A percentile compares a stretch with the other conserved stretches of the same genome.
Evolutionary conservation across 2,888 invertebrate species (phyloP).

Genomic region (Nowickia ferox): DNA sequence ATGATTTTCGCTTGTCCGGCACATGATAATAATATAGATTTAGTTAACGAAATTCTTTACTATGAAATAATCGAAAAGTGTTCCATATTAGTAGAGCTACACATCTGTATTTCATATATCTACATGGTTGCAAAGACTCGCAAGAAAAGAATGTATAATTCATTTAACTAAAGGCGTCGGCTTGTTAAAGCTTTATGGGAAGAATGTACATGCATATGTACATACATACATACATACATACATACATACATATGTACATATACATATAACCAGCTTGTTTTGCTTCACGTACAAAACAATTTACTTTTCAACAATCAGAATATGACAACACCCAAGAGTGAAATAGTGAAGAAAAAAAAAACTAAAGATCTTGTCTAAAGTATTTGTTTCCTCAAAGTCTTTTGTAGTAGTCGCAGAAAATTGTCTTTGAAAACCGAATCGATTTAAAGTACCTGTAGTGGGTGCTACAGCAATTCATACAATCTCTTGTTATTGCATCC

Average conservation of each 20-base stretch:
- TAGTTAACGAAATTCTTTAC: no score
- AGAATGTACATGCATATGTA: not conserved
- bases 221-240: not conserved
- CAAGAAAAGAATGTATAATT: not conserved
- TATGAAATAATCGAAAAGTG: no score
- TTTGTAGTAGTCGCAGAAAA: constrained; percentile 4
- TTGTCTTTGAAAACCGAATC: constrained; percentile 9
- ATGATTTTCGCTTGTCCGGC: no score
- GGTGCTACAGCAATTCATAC: constrained; percentile 62
- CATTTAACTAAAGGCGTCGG: not conserved
- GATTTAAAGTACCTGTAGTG: constrained; percentile 54
- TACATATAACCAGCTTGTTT: not conserved
- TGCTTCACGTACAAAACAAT: constrained; percentile 1
- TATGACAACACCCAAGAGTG: constrained; percentile 13
- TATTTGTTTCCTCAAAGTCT: constrained; percentile 60
- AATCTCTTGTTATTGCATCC: constrained; percentile 54
- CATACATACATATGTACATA: not conserved
- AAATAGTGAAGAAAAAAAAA: not conserved
- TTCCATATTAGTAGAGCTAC: no score
- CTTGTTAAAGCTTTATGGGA: not conserved
- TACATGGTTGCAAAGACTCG: no score
- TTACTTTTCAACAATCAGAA: constrained; percentile 28
- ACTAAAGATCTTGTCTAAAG: constrained; percentile 57
- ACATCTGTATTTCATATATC: no score
- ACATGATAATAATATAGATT: no score